These are phyloP conservation scores for Drosophila hawaiiensis DNA, from an alignment of 2,888 invertebrate genomes.

Conservation along the genomic window DNA sequence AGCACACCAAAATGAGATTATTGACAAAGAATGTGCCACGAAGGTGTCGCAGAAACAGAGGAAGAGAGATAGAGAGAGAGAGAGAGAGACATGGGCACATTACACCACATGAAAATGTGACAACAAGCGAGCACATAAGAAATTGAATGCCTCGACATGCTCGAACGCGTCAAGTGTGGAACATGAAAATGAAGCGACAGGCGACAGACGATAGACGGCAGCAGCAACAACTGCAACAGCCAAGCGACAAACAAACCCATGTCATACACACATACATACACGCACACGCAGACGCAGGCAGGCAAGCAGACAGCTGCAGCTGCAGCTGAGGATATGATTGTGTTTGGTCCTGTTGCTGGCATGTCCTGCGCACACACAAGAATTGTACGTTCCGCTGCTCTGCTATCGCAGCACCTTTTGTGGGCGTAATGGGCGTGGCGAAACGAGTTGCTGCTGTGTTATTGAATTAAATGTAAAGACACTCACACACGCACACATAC, in stretches of 20 bases:
- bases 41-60: not conserved
- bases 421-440: conserved; percentile 45
- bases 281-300: conserved; percentile 4
- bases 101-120: conserved; percentile 70
- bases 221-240: conserved; percentile 20
- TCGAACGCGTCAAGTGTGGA: conserved; percentile 54
- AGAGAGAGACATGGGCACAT: conserved; percentile 35
- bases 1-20: conserved; percentile 42
- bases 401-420: conserved; percentile 35
- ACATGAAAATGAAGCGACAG: conserved; percentile 50
- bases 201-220: conserved; percentile 26
- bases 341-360: conserved; percentile 14
- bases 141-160: conserved; percentile 68
- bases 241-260: conserved; percentile 52
- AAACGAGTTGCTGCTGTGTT: conserved; percentile 69
- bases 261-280: conserved; percentile 9
- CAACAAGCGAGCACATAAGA: conserved; percentile 62
- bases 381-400: conserved; percentile 35
- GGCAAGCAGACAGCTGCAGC: conserved; percentile 11
- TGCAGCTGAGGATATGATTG: conserved; percentile 33
- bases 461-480: conserved; percentile 69
- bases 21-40: conserved; percentile 26
- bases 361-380: conserved; percentile 24
- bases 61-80: not conserved
- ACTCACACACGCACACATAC: conserved; percentile 6